Base-by-base conservation (phyloP, 1,140 invertebrate species). In the Sinella curviseta region DNA sequence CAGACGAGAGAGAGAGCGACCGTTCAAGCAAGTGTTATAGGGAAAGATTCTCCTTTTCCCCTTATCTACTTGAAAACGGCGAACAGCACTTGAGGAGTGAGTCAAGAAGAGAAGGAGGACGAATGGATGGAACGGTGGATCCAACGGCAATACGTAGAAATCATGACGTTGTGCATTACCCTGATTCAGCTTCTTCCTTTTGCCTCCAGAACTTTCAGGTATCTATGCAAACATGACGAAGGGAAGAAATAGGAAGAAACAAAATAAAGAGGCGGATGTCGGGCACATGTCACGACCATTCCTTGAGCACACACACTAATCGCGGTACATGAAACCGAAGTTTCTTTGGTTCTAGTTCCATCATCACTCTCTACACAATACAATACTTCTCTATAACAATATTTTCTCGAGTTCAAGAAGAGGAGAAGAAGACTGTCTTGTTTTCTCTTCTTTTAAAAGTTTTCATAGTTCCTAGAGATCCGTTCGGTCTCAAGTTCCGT, bases 1-100 rank as follows among this genome's bases (percentile, higher is more conserved):
- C 48, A 54, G 48, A n/a, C 14, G 14, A n/a, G 48, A 14, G 48
- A n/a, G n/a, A 14, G n/a, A 54, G 48, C n/a, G 48, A 54, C n/a
- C n/a, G n/a, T n/a, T n/a, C n/a, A n/a, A n/a, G n/a, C n/a, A n/a
- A n/a, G n/a, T 16, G 20, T 24, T 30, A 2, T 36, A 57, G 24
- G n/a, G 28, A 26, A 39, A 17, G 20, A 31, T 80, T n/a, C 76
- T 35, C n/a, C n/a, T 34, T 73, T 76, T 39, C 55, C 24, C 65
- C 33, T 80, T 30, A 39, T 76, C 55, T 77, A 17, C 17, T 48
- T 48, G 39, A 48, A 48, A 17, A 48, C 4, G 17, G 39, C 17
- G 39, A 48, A n/a, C n/a, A n/a, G 39, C 39, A 8, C 39, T 48
- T 48, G 4, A 48, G 39, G n/a, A n/a, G n/a, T n/a, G n/a, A n/a